These are phyloP conservation scores for Scytalopus superciliaris DNA, from an alignment of 2,113 vertebrate genomes.

Conservation along the genomic window DNA sequence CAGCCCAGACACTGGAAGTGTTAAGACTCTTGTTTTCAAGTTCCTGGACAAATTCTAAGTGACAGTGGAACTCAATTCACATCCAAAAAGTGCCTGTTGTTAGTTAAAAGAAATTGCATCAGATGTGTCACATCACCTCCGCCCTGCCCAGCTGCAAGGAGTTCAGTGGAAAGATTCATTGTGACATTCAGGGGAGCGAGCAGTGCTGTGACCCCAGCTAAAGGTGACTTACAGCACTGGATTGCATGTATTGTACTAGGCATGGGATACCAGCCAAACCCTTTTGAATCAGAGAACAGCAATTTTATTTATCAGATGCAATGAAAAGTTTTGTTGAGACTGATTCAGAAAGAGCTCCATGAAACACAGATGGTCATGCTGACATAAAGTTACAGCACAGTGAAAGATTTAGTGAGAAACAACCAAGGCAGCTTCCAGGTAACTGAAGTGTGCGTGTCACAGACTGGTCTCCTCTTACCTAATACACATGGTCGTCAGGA, in stretches of 20 bases:
- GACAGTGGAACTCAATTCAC: conserved; percentile 38
- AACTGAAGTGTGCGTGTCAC: rapidly evolving
- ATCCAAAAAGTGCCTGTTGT: neutral
- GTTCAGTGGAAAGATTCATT: neutral
- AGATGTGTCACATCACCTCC: neutral
- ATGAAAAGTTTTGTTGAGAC: neutral
- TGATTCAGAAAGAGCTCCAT: neutral
- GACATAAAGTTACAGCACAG: neutral
- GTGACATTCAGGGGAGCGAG: neutral
- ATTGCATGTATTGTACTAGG: neutral
- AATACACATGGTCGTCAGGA: neutral
- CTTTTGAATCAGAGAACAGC: neutral
- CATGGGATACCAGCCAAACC: neutral
- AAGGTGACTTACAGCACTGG: neutral
- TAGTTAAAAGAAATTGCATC: neutral
- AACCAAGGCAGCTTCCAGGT: neutral
- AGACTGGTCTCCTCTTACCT: neutral
- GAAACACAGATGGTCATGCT: neutral
- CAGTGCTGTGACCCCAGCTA: neutral
- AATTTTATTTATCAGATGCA: neutral
- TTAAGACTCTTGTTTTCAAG: conserved; percentile 9
- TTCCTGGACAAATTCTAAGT: conserved; percentile 11
- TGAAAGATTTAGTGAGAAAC: neutral
- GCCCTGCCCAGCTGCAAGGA: neutral
- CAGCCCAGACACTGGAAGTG: neutral